Base-by-base conservation (phyloP, 1,140 invertebrate genomes). In the Arion vulgaris region DNA sequence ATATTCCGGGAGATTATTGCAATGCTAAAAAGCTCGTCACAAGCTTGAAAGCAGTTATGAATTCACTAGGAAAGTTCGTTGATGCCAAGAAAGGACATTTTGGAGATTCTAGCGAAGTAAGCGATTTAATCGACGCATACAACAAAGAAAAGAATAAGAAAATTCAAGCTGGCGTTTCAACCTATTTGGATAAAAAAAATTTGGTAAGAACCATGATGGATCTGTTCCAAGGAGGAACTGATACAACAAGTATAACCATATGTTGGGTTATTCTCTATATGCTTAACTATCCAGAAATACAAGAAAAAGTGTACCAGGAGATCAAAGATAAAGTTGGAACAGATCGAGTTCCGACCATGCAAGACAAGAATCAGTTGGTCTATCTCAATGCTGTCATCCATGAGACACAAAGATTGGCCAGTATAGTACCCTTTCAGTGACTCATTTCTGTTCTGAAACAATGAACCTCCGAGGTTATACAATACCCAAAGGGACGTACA, bases 211-310 rank as follows among this genome's bases (percentile, higher is more conserved):
- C 51, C 39, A 62, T 82, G 39, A n/a, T 34, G 19, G 82, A 86
- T 38, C 36, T 88, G 53, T 87, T 88, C 88, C 96, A 96, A 0
- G 97, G 97, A 32, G 96, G 96, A 0, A 94, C 96, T 28, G 97
- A 98, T 89, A 98, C 97, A 0, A 96, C 96, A 0, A 92, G 96
- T 49, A 95, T 95, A 0, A 96, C 96, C 0, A 90, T 98, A 15
- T 93, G 95, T 38, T 99, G 97, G 97, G 95, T 96, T 86, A 91
- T 98, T n/a, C 92, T 98, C 11, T 95, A 95, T 85, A 95, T 98
- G 94, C 95, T 96, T 0, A 90, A 94, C 28, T 91, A 96, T 92
- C 95, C 94, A 23, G 92, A 95, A 1, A 94, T 95, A 0, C 96
- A 69, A 69, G 68, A 69, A 9, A 69, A 69, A 34, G 68, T 69